Percentiles rank a stretch among this genome's conserved stretches.
phyloP scores from a whole-genome alignment of 1,140 invertebrate genomes.

The Nephila pilipes region DNA sequence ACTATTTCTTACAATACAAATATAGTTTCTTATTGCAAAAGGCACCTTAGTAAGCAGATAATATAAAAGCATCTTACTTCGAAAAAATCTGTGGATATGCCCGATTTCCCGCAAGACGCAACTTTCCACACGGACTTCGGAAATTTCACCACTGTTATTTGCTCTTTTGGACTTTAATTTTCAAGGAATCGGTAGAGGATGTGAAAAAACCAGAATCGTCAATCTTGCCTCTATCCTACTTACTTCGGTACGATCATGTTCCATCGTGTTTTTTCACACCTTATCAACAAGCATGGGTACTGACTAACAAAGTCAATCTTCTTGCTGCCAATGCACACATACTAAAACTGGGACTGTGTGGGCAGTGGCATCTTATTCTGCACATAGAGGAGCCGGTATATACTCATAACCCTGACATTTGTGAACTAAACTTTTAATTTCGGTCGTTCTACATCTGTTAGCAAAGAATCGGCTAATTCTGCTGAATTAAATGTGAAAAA shows the following conservation, averaged over 20 bases:
- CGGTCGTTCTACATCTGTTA: conserved; percentile 41
- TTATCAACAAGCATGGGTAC: conserved; percentile 84
- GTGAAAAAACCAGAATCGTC: conserved; percentile 83
- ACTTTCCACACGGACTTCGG: conserved; percentile 84
- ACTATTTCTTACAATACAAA: conserved; percentile 88
- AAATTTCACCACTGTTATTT: conserved; percentile 89
- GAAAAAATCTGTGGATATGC: conserved; percentile 83
- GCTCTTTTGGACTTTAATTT: conserved; percentile 90
- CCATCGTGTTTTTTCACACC: conserved; percentile 85
- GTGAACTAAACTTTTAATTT: conserved; percentile 49
- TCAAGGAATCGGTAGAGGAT: conserved; percentile 82
- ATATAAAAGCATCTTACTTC: conserved; percentile 88
- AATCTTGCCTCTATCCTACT: conserved; percentile 88
- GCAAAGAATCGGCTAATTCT: background rate
- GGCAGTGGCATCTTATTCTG: conserved; percentile 78
- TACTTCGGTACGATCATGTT: conserved; percentile 88
- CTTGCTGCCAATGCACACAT: conserved; percentile 84
- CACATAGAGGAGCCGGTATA: conserved; percentile 18
- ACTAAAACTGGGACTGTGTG: conserved; percentile 74
- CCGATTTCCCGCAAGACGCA: conserved; percentile 82
- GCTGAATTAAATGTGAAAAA: background rate
- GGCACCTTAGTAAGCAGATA: conserved; percentile 86
- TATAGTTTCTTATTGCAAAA: conserved; percentile 86
- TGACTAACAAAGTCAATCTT: conserved; percentile 83
- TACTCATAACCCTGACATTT: conserved; percentile 57